Evolutionary conservation across 2,797 vertebrate genomes (phyloP), one percentile per base, ranked within the genome.

Genomic region (Dallia pectoralis): DNA sequence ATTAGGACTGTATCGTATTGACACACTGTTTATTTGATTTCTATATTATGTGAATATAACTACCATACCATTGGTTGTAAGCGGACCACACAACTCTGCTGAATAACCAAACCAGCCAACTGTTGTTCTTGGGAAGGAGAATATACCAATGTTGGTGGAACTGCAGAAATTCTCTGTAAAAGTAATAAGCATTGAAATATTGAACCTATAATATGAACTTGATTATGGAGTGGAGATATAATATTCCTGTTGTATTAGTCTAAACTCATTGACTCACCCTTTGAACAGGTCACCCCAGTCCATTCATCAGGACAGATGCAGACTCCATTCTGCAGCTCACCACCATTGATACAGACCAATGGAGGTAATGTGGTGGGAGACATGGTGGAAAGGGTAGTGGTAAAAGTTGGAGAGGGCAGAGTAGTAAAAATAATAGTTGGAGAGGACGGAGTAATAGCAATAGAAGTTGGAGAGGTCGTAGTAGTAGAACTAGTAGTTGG

Each of bases 291-390:
- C 0, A 27, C 0, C 14, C 88, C 89, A 0, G 30, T 75, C 81
- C 81, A 90, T 0, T 82, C 59, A n/a, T 89, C 84, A 30, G 81
- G 71, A 78, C 90, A 90, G 51, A 83, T 1, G 30, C 88, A 90
- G 49, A 83, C 40, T 0, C 67, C 70, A 0, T 56, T n/a, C 11
- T 7, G 2, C 0, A 25, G 0, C 0, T 1, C 0, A 2, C 81
- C 74, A 1, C 81, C 84, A 3, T 85, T 77, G 0, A 1, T 0
- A 70, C 89, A 89, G 1, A 67, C 32, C 22, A 64, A 1, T 16
- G 48, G 51, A 18, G 9, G 53, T 29, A 4, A 22, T 49, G 65
- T 15, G 4, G 30, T 62, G 53, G 40, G 1, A 5, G 51, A 25
- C 19, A 3, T 40, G 1, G 59, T 18, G 5, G 44, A 14, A 0